Percentiles rank a stretch among this genome's conserved stretches.
Conservation (phyloP, 2,888 invertebrate genomes). For the Drosophila kanekoi region DNA sequence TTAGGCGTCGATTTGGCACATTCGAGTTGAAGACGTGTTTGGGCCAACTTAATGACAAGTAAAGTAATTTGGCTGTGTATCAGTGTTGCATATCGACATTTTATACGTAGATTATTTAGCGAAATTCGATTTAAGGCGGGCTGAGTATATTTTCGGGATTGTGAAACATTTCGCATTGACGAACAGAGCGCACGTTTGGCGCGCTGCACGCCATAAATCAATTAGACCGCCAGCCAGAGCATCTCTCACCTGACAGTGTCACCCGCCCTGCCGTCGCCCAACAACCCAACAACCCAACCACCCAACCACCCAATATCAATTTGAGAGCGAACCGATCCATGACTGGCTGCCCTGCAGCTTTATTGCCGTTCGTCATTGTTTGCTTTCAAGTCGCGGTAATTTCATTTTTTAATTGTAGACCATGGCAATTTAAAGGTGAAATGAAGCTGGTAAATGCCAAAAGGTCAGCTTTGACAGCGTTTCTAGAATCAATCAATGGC, state of each 20-base stretch:
- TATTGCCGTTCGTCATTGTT: constrained; percentile 27
- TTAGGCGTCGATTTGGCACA: constrained; percentile 27
- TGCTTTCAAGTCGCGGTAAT: constrained; percentile 57
- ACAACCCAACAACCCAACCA: too few species aligned
- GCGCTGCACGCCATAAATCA: constrained; percentile 57
- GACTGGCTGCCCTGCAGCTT: neutral
- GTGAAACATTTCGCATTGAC: constrained; percentile 41
- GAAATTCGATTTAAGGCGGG: neutral
- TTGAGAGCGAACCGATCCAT: too few species aligned
- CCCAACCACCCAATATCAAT: neutral
- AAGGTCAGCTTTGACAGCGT: constrained; percentile 32
- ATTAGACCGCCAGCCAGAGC: constrained; percentile 38
- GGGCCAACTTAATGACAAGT: constrained; percentile 26
- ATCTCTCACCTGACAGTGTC: constrained; percentile 5
- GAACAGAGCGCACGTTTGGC: constrained; percentile 2
- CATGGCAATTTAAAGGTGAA: constrained; percentile 27
- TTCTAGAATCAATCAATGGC: constrained; percentile 17
- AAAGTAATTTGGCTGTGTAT: constrained; percentile 7
- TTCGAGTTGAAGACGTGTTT: constrained; percentile 18
- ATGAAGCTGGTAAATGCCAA: constrained; percentile 31
- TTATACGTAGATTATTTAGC: constrained; percentile 1
- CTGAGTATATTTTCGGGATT: constrained; percentile 5
- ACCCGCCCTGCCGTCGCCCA: neutral
- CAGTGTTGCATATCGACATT: constrained; percentile 7
- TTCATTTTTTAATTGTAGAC: constrained; percentile 57